These are phyloP conservation scores for Drosophila sechellia DNA, from an alignment of 1,140 invertebrate genomes.

Conservation along the genomic window DNA sequence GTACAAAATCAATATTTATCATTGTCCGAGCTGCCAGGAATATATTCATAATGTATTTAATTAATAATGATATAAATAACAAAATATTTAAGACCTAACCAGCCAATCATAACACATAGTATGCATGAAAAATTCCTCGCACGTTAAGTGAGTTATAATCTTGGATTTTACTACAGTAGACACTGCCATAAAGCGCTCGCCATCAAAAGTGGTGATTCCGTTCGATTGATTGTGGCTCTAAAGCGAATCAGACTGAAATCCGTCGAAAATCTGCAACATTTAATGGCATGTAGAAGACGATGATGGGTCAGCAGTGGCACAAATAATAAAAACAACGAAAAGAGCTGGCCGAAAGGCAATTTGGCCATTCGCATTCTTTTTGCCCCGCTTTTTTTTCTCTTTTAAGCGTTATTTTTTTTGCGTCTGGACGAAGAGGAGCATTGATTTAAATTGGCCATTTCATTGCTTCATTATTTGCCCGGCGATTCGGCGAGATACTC, in stretches of 20 bases:
- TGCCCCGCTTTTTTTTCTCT: constrained; percentile 1
- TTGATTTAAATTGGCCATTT: constrained; percentile 76
- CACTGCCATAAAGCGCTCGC: not conserved
- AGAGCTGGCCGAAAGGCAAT: constrained; percentile 41
- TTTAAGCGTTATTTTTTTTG: constrained; percentile 4
- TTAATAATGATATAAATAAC: too few relatives aligned
- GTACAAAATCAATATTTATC: constrained; percentile 68
- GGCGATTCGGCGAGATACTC: constrained; percentile 43
- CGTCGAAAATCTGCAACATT: constrained; percentile 24
- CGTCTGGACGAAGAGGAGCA: constrained; percentile 41
- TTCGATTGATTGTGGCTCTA: constrained; percentile 20
- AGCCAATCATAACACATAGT: not conserved
- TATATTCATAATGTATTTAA: not conserved
- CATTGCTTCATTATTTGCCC: constrained; percentile 70
- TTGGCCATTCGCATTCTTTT: constrained; percentile 41
- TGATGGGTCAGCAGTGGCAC: constrained; percentile 32
- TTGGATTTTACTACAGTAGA: not conserved
- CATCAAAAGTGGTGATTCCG: constrained; percentile 19
- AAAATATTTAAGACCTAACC: too few relatives aligned
- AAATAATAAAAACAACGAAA: constrained; percentile 24
- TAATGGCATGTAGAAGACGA: constrained; percentile 36
- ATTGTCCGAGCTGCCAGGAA: constrained; percentile 8
- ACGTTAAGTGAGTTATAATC: not conserved
- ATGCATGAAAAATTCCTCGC: not conserved
- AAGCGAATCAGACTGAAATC: constrained; percentile 16